A percentile compares a stretch with the other conserved stretches of the same genome.
phyloP scores from a whole-genome alignment of 1,140 invertebrate genomes.

The Brachionus manjavacas region DNA sequence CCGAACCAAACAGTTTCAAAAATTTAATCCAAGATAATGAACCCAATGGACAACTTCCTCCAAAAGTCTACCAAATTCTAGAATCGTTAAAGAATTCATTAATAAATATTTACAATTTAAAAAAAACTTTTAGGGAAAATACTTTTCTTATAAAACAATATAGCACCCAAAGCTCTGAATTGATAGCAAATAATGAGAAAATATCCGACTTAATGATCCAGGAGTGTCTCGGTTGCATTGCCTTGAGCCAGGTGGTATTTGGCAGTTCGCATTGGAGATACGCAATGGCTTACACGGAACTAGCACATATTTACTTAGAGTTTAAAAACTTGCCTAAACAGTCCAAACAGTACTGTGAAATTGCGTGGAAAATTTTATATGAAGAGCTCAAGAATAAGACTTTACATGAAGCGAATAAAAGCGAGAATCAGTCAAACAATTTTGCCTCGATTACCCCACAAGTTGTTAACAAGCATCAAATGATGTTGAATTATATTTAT shows the following conservation, averaged over 20 bases:
- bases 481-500: slow-evolving; percentile 17
- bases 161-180: not conserved
- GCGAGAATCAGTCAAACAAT: not conserved
- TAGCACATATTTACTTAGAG: slow-evolving; percentile 5
- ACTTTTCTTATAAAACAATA: not conserved
- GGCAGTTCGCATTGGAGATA: slow-evolving; percentile 8
- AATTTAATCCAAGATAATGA: slow-evolving; percentile 8
- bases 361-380: not conserved
- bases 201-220: not conserved
- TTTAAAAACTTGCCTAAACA: not conserved
- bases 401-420: not conserved
- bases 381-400: not conserved
- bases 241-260: not conserved
- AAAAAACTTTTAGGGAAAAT: slow-evolving; percentile 17
- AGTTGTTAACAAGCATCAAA: slow-evolving; percentile 1
- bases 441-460: not conserved
- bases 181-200: not conserved
- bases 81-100: not conserved
- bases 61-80: not conserved
- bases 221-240: not conserved
- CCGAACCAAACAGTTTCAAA: not conserved
- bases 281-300: not conserved
- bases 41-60: not conserved
- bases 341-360: slow-evolving; percentile 15
- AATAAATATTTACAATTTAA: slow-evolving; percentile 10